Percentiles rank a stretch among this genome's conserved stretches.
These are phyloP conservation scores for Oligia latruncula DNA, from an alignment of 2,888 invertebrate genomes.

Conservation along the genomic window DNA sequence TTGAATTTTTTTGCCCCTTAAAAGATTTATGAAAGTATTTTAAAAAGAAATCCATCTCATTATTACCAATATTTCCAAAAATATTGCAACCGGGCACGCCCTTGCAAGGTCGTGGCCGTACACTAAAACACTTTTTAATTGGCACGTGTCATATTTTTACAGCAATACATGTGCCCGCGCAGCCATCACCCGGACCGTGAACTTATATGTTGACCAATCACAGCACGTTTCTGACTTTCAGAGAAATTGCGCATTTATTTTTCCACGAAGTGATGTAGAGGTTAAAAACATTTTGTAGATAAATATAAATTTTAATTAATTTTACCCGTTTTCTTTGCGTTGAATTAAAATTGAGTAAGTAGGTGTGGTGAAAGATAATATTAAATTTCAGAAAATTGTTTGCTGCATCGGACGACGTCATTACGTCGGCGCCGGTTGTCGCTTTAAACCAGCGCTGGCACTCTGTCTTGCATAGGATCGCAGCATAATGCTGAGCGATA, in stretches of 20 bases:
- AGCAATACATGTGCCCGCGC: constrained; percentile 42
- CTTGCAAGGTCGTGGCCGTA: constrained; percentile 57
- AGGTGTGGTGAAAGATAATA: not conserved
- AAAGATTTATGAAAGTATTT: not conserved
- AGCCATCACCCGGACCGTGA: constrained; percentile 62
- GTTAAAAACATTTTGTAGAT: constrained; percentile 15
- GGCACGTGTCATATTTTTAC: constrained; percentile 44
- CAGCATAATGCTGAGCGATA: too few relatives aligned
- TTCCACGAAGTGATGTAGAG: constrained; percentile 17
- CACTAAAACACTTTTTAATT: constrained; percentile 55
- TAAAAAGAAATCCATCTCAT: not conserved
- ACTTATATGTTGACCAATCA: constrained; percentile 58
- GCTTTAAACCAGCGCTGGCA: too few relatives aligned
- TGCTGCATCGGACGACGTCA: too few relatives aligned
- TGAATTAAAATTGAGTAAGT: constrained; percentile 1
- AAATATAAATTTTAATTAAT: constrained; percentile 10
- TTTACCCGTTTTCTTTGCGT: constrained; percentile 12
- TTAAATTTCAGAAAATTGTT: not conserved
- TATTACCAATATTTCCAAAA: not conserved
- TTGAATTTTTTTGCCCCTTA: too few relatives aligned
- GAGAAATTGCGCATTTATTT: constrained; percentile 42
- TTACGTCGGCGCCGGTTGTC: too few relatives aligned
- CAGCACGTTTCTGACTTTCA: constrained; percentile 28
- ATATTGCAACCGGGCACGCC: not conserved
- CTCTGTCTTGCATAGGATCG: too few relatives aligned